phyloP scores from a whole-genome alignment of 2,888 invertebrate genomes.

The Hypselothyrea guttata region DNA sequence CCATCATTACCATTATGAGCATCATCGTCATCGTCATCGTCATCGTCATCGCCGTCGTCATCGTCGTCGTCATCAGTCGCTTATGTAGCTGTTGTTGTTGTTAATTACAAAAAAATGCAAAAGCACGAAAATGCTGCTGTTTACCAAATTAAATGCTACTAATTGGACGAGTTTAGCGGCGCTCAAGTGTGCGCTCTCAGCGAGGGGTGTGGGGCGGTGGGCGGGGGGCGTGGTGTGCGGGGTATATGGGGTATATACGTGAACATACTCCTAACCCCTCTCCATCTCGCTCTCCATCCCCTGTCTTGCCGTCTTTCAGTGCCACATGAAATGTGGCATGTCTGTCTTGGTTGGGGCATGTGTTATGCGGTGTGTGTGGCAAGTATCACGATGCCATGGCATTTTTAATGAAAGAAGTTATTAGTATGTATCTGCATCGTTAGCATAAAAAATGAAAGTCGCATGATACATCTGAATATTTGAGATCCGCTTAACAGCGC shows the following conservation, averaged over 20 bases:
- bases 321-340: slow-evolving; percentile 7
- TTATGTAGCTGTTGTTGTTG: slow-evolving; percentile 43
- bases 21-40: slow-evolving; percentile 19
- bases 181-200: slow-evolving; percentile 71
- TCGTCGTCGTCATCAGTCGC: slow-evolving; percentile 27
- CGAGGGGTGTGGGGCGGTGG: too few species aligned
- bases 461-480: slow-evolving; percentile 39
- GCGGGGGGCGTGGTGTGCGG: slow-evolving; percentile 37
- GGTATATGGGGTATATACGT: slow-evolving; percentile 5
- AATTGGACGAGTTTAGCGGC: slow-evolving; percentile 77
- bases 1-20: too few species aligned
- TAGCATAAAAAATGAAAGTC: slow-evolving; percentile 69
- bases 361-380: slow-evolving; percentile 13
- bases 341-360: too few species aligned
- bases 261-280: not conserved
- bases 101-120: slow-evolving; percentile 76
- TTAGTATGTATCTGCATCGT: slow-evolving; percentile 76
- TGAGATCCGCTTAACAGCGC: slow-evolving; percentile 10
- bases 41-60: slow-evolving; percentile 21
- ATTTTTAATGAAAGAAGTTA: slow-evolving; percentile 77
- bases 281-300: too few species aligned
- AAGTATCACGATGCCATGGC: slow-evolving; percentile 58
- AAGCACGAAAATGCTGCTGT: slow-evolving; percentile 75
- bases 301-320: not conserved
- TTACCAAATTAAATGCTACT: slow-evolving; percentile 78